Conservation (phyloP, 2,888 invertebrate genomes). For the Tetrapedia diversipes region DNA sequence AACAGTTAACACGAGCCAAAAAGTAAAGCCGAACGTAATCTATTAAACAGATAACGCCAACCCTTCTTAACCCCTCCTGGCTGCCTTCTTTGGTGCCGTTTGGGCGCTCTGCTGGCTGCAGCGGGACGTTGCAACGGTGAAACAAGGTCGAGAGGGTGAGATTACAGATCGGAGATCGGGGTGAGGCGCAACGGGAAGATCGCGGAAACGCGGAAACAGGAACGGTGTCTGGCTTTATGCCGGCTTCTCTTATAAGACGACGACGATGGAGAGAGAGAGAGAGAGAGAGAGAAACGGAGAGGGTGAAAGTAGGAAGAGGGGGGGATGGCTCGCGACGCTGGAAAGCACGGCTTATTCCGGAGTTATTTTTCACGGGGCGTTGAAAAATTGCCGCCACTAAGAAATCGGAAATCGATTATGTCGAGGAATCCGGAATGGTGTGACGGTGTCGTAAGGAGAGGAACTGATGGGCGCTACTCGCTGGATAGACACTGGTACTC, state of each 20-base stretch:
- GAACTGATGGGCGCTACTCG: constrained; percentile 63
- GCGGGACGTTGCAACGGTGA: background rate
- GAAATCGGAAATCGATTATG: constrained; percentile 81
- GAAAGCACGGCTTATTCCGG: constrained; percentile 72
- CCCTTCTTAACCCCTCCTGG: constrained; percentile 23
- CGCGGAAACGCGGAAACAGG: constrained; percentile 19
- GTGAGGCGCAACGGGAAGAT: background rate
- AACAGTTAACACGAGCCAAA: constrained; percentile 71
- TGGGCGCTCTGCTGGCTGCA: too few species aligned
- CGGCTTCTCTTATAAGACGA: constrained; percentile 24
- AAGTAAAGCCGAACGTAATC: constrained; percentile 72
- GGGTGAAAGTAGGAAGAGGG: constrained; percentile 21
- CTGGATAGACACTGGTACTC: constrained; percentile 55
- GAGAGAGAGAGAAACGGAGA: background rate
- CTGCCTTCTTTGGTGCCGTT: background rate
- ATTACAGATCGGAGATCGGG: background rate
- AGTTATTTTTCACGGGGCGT: constrained; percentile 78
- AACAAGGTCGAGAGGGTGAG: constrained; percentile 12
- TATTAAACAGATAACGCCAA: constrained; percentile 74
- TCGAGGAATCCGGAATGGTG: constrained; percentile 56
- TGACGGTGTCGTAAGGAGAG: constrained; percentile 49
- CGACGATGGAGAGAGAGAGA: background rate
- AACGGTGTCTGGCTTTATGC: background rate
- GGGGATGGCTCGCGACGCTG: constrained; percentile 35
- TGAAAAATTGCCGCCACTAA: constrained; percentile 78